These are phyloP conservation scores for Thyatira batis DNA, from an alignment of 2,888 invertebrate species.

Conservation along the genomic window DNA sequence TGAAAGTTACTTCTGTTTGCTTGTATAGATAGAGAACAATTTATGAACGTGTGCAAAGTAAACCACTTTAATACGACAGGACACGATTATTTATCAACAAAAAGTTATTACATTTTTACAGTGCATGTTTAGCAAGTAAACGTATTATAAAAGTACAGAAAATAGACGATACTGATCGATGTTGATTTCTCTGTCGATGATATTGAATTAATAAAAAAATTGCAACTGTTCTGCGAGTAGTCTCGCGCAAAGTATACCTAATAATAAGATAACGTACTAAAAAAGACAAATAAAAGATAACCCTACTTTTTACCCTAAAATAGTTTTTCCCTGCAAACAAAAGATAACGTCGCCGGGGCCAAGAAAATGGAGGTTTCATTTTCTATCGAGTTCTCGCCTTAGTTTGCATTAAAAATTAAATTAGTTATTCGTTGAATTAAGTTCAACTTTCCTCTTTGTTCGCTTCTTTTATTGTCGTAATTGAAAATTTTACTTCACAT, in stretches of 20 bases:
- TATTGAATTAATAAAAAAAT: no score
- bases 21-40: constrained; percentile 4
- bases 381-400: constrained; percentile 7
- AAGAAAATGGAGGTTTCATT: constrained; percentile 7
- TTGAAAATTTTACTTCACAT: background rate
- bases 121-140: no score
- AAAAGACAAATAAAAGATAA: background rate
- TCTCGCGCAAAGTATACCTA: no score
- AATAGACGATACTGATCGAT: no score
- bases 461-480: constrained; percentile 4
- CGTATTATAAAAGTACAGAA: no score
- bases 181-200: no score
- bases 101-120: no score
- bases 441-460: constrained; percentile 13
- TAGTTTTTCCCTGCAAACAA: background rate
- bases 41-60: background rate
- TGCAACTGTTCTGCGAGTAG: no score
- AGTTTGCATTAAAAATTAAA: constrained; percentile 15
- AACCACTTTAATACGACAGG: background rate
- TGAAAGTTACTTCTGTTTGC: constrained; percentile 8
- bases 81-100: no score
- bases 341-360: constrained; percentile 2
- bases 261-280: background rate
- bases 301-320: no score
- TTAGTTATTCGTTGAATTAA: constrained; percentile 14